phyloP scores from a whole-genome alignment of 2,797 vertebrate species.

The Lycodopsis pacificus region DNA sequence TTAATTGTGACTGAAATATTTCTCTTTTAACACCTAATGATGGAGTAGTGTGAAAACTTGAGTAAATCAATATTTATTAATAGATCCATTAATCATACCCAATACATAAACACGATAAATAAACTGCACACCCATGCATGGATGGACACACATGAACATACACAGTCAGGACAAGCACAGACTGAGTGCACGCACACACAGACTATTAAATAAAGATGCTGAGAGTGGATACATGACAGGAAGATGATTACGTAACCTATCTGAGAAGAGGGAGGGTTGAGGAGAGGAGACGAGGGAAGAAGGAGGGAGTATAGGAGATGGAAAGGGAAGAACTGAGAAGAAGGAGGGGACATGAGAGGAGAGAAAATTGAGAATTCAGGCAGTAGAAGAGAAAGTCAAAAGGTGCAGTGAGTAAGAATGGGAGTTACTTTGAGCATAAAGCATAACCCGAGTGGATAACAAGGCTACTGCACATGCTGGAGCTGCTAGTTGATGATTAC shows the following conservation, averaged over 20 bases:
- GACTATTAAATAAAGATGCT: slow-evolving; percentile 65
- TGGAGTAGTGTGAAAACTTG: neutral
- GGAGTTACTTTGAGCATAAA: slow-evolving; percentile 33
- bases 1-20: neutral
- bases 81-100: neutral
- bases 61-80: neutral
- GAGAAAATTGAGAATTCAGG: neutral
- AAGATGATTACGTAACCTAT: slow-evolving; percentile 69
- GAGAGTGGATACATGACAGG: slow-evolving; percentile 52
- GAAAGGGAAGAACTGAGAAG: neutral
- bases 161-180: slow-evolving; percentile 14
- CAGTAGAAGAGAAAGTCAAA: neutral
- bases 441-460: slow-evolving; percentile 49
- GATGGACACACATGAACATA: neutral
- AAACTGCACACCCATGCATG: slow-evolving; percentile 2
- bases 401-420: neutral
- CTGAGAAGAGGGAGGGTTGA: slow-evolving; percentile 24
- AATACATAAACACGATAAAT: neutral
- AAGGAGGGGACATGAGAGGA: neutral
- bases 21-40: neutral
- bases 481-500: slow-evolving; percentile 41
- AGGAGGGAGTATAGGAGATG: neutral
- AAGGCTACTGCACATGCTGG: slow-evolving; percentile 33
- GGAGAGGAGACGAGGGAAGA: slow-evolving; percentile 15
- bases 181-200: slow-evolving; percentile 7